Base-by-base conservation (phyloP, 1,140 invertebrate genomes). In the Cryptotermes secundus region DNA sequence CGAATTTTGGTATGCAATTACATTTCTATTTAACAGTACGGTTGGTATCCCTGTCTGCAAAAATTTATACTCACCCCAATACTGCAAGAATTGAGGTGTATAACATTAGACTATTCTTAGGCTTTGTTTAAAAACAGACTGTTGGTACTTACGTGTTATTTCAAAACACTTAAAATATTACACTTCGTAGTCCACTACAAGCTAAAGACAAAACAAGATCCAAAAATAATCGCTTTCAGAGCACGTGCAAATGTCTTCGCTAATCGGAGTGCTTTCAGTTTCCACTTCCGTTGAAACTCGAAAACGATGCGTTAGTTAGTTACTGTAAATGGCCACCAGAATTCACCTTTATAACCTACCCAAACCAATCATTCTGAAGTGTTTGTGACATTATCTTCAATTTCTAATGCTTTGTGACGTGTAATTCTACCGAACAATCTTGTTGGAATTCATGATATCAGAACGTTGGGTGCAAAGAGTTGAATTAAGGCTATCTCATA, bases 241-340 rank as follows among this genome's bases (percentile, higher is more conserved):
- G 59, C 59, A 72, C 59, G 59, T 72, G 59, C 59, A 72, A 72
- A 72, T 72, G n/a, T 72, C 59, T 72, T 72, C 59, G 1, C 59
- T 7, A 31, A 14, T 14, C 6, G 2, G 59, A 2, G 59, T 31
- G 59, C 59, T 26, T 72, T 72, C 59, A 3, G 9, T n/a, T 72
- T 72, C 7, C 6, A 72, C 59, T 26, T 72, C 59, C 59, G 59
- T 6, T 72, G 0, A 26, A 9, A 6, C 0, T 72, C 59, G 59
- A 72, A n/a, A 72, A 72, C 59, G 59, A 72, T 31, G 59, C n/a
- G 59, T 72, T 72, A 72, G 12, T 12, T 38, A 72, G 59, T 72
- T n/a, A 26, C 59, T n/a, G n/a, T 10, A 72, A 72, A 72, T 31
- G 9, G 59, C 59, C 59, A 31, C 59, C n/a, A 72, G 59, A 72